These are phyloP conservation scores for Halcyon malimbica DNA, from an alignment of 2,113 vertebrate species.

Conservation along the genomic window DNA sequence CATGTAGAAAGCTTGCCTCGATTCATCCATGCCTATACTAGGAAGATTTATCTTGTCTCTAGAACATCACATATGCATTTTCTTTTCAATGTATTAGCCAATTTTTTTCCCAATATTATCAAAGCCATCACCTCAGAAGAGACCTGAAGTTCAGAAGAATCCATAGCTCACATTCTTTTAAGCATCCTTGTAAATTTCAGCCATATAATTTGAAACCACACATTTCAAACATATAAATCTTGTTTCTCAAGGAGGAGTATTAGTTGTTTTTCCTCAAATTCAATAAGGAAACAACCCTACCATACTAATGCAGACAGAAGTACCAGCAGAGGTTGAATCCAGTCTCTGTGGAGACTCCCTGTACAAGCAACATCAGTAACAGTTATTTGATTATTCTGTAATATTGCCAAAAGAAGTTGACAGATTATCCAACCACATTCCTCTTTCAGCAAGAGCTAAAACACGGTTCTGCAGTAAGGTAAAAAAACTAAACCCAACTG, in stretches of 20 bases:
- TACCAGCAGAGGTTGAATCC: neutral
- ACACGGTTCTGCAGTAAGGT: neutral
- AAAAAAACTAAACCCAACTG: neutral
- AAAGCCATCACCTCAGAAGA: neutral
- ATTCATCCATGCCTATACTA: neutral
- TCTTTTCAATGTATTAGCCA: neutral
- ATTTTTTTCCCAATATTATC: neutral
- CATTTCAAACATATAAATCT: neutral
- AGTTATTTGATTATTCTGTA: neutral
- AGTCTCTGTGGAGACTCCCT: neutral
- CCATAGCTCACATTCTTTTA: neutral
- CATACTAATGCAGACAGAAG: neutral
- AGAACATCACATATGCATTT: neutral
- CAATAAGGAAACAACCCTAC: neutral
- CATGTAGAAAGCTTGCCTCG: neutral
- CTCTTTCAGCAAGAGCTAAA: neutral
- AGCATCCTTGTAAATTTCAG: neutral
- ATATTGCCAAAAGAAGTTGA: neutral
- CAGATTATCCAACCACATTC: neutral
- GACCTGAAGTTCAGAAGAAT: neutral
- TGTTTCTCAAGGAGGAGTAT: neutral
- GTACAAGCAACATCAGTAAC: neutral
- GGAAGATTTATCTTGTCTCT: neutral
- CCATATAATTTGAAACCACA: neutral
- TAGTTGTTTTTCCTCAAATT: neutral